phyloP scores from a whole-genome alignment of 2,797 vertebrate genomes.

The Paedocypris micromegethes region DNA sequence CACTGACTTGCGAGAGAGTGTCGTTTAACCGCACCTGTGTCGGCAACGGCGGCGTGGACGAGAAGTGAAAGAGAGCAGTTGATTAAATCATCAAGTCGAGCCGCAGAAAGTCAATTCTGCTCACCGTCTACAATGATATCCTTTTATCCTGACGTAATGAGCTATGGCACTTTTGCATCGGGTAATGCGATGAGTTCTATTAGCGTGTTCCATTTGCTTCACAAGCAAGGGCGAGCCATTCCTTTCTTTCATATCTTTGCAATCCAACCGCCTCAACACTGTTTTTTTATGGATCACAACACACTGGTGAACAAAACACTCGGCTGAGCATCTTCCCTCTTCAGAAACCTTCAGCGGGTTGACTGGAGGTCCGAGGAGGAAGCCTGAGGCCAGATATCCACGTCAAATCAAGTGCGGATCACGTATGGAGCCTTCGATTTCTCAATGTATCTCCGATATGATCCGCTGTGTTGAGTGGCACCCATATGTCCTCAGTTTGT shows the following conservation, averaged over 20 bases:
- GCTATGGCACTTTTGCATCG: conserved; percentile 99
- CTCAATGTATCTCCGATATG: no score
- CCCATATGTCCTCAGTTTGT: neutral
- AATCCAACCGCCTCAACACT: conserved; percentile 88
- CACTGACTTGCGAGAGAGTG: conserved; percentile 21
- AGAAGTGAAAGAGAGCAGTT: conserved; percentile 99
- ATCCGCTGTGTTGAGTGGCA: no score
- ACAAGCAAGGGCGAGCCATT: conserved; percentile 97
- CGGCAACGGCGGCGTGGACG: conserved; percentile 91
- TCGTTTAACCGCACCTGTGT: conserved; percentile 96
- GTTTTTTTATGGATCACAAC: conserved; percentile 86
- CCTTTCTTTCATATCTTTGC: conserved; percentile 86
- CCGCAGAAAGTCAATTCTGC: conserved; percentile 99
- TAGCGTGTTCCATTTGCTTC: conserved; percentile 99
- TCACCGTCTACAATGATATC: conserved; percentile 99
- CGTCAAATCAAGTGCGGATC: neutral
- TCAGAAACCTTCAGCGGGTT: conserved; percentile 52
- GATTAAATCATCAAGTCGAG: conserved; percentile 99
- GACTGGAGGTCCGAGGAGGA: conserved; percentile 22
- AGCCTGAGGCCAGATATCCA: neutral
- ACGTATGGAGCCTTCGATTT: no score
- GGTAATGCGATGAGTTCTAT: conserved; percentile 99
- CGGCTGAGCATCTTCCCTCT: conserved; percentile 81
- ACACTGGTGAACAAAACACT: conserved; percentile 73
- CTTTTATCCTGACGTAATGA: conserved; percentile 99